These are phyloP conservation scores for Eristalinus sepulchralis DNA, from an alignment of 2,888 invertebrate species.

Conservation along the genomic window DNA sequence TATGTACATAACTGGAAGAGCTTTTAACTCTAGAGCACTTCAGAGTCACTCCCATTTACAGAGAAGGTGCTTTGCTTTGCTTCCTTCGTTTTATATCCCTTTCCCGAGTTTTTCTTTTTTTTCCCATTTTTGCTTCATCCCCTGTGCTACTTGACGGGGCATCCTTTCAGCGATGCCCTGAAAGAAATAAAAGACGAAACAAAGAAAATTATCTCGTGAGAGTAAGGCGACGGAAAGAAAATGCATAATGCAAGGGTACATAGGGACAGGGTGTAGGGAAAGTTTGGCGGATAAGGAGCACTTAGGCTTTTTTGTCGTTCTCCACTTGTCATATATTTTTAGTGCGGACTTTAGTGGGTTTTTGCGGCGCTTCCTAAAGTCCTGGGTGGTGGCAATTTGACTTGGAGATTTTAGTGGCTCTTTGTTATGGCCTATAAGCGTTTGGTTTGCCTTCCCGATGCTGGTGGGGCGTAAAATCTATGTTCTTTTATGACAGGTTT, in stretches of 20 bases:
- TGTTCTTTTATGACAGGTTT: not conserved
- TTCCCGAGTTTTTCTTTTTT: not conserved
- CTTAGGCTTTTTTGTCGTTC: not conserved
- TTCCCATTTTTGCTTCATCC: not conserved
- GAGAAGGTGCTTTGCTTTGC: conserved; percentile 34
- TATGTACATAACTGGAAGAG: conserved; percentile 48
- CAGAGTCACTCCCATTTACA: conserved; percentile 67
- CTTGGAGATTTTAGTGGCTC: conserved; percentile 21
- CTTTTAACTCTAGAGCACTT: conserved; percentile 53
- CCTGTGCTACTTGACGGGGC: conserved; percentile 43
- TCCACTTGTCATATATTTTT: conserved; percentile 14
- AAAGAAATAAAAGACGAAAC: conserved; percentile 22
- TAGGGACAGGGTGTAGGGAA: conserved; percentile 14
- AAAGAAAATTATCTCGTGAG: conserved; percentile 42
- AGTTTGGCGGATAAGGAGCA: conserved; percentile 30
- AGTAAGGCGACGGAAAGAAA: not conserved
- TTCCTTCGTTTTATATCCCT: conserved; percentile 14
- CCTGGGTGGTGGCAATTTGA: conserved; percentile 13
- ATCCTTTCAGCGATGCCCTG: conserved; percentile 26
- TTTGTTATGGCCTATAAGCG: not conserved
- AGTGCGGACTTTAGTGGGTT: not conserved
- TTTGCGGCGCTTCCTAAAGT: not conserved
- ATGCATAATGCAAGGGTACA: not conserved
- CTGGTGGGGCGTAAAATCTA: not conserved
- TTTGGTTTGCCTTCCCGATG: not conserved